Base-by-base conservation (phyloP, 2,113 vertebrate species). In the Ibidorhyncha struthersii region DNA sequence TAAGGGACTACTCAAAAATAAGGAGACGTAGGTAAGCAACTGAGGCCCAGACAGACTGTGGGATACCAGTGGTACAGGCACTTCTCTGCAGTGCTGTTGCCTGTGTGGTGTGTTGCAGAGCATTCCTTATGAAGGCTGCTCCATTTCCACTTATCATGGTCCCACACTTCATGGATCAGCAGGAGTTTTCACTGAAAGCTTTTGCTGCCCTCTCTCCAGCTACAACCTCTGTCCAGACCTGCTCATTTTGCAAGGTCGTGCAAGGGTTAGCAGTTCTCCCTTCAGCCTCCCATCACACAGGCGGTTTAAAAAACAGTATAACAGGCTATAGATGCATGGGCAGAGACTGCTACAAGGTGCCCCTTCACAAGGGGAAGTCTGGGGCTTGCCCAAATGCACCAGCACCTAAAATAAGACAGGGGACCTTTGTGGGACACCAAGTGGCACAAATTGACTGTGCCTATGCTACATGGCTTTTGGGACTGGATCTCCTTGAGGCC, bases 31-130 rank as follows among this genome's bases (percentile, higher is more conserved):
- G 26, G 8, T 38, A 38, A 76, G 50, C 74, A 81, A 12, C 34
- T 32, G 36, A 56, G 43, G 36, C 14, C 49, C 49, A 63, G 55
- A 27, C 14, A 18, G 18, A 36, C 73, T 1, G 0, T 9, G 18
- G 36, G 21, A 14, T 40, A 34, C 6, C 65, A 38, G 22, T 30
- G 43, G 34, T 55, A 29, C 25, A 21, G 15, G 29, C 18, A 29
- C 9, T 56, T 67, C 10, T 52, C 41, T 58, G 43, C 0, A 0
- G 40, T 15, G 19, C 19, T n/a, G 4, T 11, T 53, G 30, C 8
- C 41, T 41, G 34, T 29, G 10, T 18, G 21, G 32, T 0, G 1
- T 71, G 45, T 8, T 43, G n/a, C 74, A 89, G 62, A 41, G 59
- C 41, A 83, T 32, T 8, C 22, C 14, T 62, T 56, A 41, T 32